phyloP scores from a whole-genome alignment of 2,797 vertebrate genomes.

The Platyrinchus mystaceus region DNA sequence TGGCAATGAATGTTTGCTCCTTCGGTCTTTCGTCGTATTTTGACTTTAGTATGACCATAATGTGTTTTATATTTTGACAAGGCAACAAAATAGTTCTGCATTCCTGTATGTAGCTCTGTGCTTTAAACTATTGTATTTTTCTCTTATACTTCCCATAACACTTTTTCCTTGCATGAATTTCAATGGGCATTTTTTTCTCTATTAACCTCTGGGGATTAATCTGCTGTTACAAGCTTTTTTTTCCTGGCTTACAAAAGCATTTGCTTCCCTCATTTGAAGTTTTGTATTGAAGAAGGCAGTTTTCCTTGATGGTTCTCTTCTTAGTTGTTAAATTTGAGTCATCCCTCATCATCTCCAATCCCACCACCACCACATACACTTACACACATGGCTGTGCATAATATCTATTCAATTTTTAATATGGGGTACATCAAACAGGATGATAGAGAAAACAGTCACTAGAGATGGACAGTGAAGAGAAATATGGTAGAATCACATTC shows the following conservation, averaged over 20 bases:
- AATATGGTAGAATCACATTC: neutral
- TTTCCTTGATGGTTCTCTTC: neutral
- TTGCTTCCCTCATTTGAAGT: neutral
- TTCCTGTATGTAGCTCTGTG: neutral
- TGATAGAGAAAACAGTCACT: neutral
- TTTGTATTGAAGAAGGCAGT: neutral
- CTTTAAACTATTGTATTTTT: neutral
- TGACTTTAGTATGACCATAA: neutral
- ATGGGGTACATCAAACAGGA: neutral
- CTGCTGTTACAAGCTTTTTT: neutral
- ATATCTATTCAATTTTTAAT: neutral
- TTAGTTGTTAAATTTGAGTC: neutral
- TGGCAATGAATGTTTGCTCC: neutral
- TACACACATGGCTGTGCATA: neutral
- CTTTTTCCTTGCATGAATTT: neutral
- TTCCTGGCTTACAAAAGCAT: neutral
- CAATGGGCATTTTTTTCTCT: neutral
- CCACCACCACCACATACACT: neutral
- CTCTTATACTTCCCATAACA: neutral
- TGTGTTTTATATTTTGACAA: neutral
- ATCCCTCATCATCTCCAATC: neutral
- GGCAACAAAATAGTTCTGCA: neutral
- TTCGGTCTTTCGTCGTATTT: neutral
- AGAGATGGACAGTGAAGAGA: neutral
- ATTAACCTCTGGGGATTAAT: neutral